Conservation (phyloP, 2,888 invertebrate genomes). For the Hartigia nigra region DNA sequence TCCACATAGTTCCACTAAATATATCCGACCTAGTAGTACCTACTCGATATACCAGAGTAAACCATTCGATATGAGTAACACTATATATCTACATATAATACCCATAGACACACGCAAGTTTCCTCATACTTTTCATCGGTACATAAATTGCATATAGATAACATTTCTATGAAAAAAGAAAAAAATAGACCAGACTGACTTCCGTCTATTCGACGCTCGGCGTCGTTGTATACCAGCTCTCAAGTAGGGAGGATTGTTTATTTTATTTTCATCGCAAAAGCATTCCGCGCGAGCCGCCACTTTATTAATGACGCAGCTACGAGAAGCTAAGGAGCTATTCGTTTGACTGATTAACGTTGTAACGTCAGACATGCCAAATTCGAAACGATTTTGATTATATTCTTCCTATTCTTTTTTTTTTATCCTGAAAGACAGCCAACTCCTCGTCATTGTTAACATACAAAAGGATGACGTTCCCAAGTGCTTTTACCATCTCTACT, state of each 20-base stretch:
- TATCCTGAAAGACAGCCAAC: neutral
- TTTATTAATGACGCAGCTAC: neutral
- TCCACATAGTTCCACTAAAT: neutral
- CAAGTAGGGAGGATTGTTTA: neutral
- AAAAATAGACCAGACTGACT: neutral
- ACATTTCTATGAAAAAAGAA: neutral
- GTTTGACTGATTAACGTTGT: neutral
- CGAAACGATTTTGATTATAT: neutral
- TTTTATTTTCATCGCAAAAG: neutral
- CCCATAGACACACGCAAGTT: too few relatives aligned
- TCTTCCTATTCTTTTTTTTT: neutral
- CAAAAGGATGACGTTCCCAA: neutral
- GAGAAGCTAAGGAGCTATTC: neutral
- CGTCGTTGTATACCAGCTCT: neutral
- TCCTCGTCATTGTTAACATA: neutral
- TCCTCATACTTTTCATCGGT: neutral
- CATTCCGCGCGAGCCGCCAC: neutral
- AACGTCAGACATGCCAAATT: neutral
- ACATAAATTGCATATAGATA: neutral
- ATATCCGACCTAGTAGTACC: neutral
- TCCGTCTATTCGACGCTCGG: neutral
- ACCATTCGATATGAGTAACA: neutral
- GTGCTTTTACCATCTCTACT: neutral
- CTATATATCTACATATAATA: neutral
- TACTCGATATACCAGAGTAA: neutral